These are phyloP conservation scores for Discoglossus pictus DNA, from an alignment of 2,797 vertebrate species.

Conservation along the genomic window DNA sequence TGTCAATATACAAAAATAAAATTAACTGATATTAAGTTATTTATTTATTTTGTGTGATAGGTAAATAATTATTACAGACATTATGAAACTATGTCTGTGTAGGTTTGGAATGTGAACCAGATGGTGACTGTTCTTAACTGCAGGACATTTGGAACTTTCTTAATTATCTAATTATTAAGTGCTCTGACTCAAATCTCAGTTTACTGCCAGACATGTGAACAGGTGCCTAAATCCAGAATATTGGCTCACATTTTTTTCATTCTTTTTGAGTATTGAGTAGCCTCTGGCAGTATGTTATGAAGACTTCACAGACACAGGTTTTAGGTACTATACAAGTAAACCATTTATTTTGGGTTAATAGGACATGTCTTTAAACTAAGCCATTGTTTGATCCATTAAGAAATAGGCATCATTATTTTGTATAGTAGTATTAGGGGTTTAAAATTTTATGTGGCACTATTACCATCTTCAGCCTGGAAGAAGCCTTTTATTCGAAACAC, in stretches of 20 bases:
- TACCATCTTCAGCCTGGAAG: too few relatives aligned
- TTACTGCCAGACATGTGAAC: slow-evolving; percentile 1
- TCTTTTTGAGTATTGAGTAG: slow-evolving; percentile 10
- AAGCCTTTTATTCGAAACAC: too few relatives aligned
- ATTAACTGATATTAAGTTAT: too few relatives aligned
- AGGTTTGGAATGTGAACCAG: slow-evolving; percentile 16
- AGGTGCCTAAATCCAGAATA: background rate
- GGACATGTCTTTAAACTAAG: too few relatives aligned
- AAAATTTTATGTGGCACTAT: too few relatives aligned
- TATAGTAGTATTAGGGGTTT: too few relatives aligned
- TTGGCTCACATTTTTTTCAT: too few relatives aligned
- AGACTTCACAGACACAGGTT: background rate
- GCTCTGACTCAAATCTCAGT: slow-evolving; percentile 6
- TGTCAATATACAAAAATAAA: slow-evolving; percentile 4
- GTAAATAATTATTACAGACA: slow-evolving; percentile 5
- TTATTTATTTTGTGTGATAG: too few relatives aligned
- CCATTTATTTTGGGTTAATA: background rate
- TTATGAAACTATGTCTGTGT: background rate
- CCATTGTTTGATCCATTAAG: too few relatives aligned
- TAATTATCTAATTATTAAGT: slow-evolving; percentile 15
- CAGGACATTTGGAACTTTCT: slow-evolving; percentile 18
- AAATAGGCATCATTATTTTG: too few relatives aligned
- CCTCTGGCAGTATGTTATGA: background rate
- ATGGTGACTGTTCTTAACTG: slow-evolving; percentile 5
- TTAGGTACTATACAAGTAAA: slow-evolving; percentile 6